These are phyloP conservation scores for Ceyx cyanopectus DNA, from an alignment of 2,113 vertebrate genomes.

Conservation along the genomic window DNA sequence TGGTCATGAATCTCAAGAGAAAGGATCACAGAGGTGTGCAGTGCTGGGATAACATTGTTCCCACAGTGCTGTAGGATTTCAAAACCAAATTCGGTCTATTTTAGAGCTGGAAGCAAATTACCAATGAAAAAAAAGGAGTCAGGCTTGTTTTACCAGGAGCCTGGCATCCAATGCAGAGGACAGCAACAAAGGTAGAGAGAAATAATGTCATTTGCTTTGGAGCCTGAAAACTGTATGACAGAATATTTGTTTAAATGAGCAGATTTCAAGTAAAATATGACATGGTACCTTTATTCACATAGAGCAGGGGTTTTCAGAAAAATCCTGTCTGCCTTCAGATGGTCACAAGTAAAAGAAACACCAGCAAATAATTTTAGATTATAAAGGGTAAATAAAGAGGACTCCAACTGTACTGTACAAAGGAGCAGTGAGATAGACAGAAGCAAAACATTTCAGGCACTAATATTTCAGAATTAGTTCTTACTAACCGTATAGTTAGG, in stretches of 20 bases:
- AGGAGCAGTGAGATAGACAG: neutral
- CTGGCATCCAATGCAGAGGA: neutral
- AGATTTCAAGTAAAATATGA: neutral
- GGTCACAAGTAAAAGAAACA: neutral
- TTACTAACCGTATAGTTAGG: neutral
- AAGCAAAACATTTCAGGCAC: slow-evolving; percentile 4
- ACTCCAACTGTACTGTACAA: slow-evolving; percentile 10
- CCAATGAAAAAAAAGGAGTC: neutral
- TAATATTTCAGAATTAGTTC: neutral
- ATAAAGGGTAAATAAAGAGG: slow-evolving; percentile 33
- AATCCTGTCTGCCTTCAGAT: neutral
- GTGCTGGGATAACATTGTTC: slow-evolving; percentile 36
- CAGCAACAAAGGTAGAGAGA: neutral
- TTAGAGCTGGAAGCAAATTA: neutral
- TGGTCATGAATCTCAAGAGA: neutral
- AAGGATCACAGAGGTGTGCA: neutral
- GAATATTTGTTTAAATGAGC: neutral
- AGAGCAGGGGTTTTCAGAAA: neutral
- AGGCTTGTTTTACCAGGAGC: neutral
- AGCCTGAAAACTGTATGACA: neutral
- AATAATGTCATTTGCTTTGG: slow-evolving; percentile 18
- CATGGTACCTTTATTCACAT: neutral
- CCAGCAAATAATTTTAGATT: slow-evolving; percentile 5
- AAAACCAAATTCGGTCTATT: neutral
- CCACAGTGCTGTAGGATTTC: neutral